Evolutionary conservation across 2,113 vertebrate species (phyloP), one percentile per base, ranked within the genome.

Genomic region (Noturus placidus): DNA sequence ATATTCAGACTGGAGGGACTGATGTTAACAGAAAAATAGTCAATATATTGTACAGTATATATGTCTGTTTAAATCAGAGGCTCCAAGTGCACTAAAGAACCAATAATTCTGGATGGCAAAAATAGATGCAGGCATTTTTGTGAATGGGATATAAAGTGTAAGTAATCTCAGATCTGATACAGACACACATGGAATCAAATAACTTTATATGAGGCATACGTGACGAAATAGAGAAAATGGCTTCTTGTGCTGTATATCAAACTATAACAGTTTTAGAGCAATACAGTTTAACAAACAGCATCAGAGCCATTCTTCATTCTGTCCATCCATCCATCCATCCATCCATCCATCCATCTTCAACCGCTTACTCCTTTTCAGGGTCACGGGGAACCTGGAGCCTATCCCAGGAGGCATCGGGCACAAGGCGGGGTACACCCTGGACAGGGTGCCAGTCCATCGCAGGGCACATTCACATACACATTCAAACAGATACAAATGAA

Each of bases 241-340:
- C 93, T 94, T 93, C 88, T 90, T 92, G 92, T 94, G 94, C 94
- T 96, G 94, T 95, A 91, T 92, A 95, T 96, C 95, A 96, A 96
- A 95, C 95, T 96, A 95, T 94, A 96, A 77, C 81, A 8, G 17
- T 88, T 65, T 56, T 59, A 81, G 86, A 69, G 89, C 92, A 91
- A 93, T 96, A 95, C 92, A 95, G 94, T 94, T 95, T 95, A 93
- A 95, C 88, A 92, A 89, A 94, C 94, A 94, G 93, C 95, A 96
- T 93, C 94, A 89, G 90, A 95, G 94, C 94, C 91, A 61, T 80
- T 89, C 87, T 91, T 92, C 92, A 88, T 83, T 85, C n/a, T 61
- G 30, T 54, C 1, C 0, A 5, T 8, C 3, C n/a, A 52, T 72
- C n/a, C n/a, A n/a, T n/a, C n/a, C n/a, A n/a, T n/a, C n/a, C n/a